These are phyloP conservation scores for Spodoptera picta DNA, from an alignment of 2,888 invertebrate species.

Conservation along the genomic window DNA sequence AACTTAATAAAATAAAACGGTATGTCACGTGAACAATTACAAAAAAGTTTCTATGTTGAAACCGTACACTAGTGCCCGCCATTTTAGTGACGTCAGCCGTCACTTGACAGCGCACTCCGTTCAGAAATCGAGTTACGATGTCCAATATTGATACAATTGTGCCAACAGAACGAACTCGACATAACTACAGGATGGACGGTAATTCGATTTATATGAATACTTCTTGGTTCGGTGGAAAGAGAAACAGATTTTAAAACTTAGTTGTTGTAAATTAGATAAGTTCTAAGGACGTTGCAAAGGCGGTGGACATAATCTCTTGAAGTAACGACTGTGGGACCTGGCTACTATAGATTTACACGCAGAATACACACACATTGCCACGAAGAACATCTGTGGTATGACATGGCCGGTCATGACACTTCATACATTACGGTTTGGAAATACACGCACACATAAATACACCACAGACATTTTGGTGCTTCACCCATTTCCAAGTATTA, in stretches of 20 bases:
- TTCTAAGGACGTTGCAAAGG: no score
- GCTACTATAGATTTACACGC: no score
- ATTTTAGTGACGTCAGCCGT: constrained; percentile 64
- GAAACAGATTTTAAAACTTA: constrained; percentile 19
- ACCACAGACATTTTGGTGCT: no score
- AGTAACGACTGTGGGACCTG: no score
- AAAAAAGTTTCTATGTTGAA: constrained; percentile 14
- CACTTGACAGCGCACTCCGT: constrained; percentile 72
- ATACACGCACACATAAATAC: no score
- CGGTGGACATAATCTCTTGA: no score
- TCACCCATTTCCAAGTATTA: no score
- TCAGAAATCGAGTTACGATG: constrained; percentile 80
- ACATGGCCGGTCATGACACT: no score
- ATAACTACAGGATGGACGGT: constrained; percentile 73
- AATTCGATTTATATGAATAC: constrained; percentile 75
- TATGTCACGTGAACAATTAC: constrained; percentile 8
- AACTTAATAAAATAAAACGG: no score
- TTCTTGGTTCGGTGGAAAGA: constrained; percentile 60
- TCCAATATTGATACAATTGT: constrained; percentile 86
- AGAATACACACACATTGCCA: no score
- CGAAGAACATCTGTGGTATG: no score
- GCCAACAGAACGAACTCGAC: constrained; percentile 77
- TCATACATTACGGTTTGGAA: no score
- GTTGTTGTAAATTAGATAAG: background rate
- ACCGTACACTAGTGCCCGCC: constrained; percentile 48